These are phyloP conservation scores for Eurystomus gularis DNA, from an alignment of 2,113 vertebrate genomes.

Conservation along the genomic window DNA sequence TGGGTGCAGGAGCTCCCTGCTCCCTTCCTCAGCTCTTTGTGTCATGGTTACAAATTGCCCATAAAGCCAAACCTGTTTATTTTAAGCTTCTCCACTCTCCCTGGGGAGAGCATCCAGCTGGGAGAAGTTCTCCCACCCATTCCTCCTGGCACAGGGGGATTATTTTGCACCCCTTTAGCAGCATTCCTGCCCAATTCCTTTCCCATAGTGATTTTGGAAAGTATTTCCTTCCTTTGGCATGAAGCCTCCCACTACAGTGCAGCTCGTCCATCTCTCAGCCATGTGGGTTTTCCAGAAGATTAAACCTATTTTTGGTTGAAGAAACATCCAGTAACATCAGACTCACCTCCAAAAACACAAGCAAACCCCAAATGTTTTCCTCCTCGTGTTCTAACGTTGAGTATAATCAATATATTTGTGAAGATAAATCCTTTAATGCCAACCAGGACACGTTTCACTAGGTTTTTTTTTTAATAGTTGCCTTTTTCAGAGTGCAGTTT, in stretches of 20 bases:
- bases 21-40: neutral
- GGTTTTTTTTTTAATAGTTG: neutral
- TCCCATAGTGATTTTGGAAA: rapidly evolving
- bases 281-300: rapidly evolving
- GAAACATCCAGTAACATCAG: rapidly evolving
- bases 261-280: neutral
- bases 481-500: neutral
- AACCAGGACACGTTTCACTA: rapidly evolving
- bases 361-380: neutral
- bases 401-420: rapidly evolving
- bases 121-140: neutral
- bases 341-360: neutral
- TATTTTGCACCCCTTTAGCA: neutral
- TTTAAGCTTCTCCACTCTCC: rapidly evolving
- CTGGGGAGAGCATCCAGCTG: rapidly evolving
- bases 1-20: neutral
- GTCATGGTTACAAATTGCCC: neutral
- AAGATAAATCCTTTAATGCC: neutral
- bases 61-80: neutral
- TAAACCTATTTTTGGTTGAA: neutral
- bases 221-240: neutral
- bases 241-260: rapidly evolving
- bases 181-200: neutral
- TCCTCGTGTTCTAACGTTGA: neutral
- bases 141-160: rapidly evolving